phyloP scores from a whole-genome alignment of 2,888 invertebrate species.

The Daptonema setosum region DNA sequence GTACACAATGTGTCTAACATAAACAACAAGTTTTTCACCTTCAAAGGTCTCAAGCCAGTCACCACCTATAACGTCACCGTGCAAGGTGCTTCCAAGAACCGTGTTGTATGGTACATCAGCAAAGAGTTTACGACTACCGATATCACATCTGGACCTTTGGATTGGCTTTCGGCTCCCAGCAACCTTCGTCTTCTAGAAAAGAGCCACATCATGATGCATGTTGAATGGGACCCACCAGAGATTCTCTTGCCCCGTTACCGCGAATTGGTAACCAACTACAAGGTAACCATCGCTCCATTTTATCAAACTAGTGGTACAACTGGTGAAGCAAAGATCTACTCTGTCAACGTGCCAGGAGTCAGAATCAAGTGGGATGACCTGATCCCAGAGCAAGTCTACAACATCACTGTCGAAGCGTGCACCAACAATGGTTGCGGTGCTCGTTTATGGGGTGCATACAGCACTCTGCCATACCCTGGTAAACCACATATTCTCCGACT shows the following conservation, averaged over 20 bases:
- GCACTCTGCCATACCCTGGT: slow-evolving; percentile 21
- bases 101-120: slow-evolving; percentile 22
- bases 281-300: slow-evolving; percentile 24
- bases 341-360: slow-evolving; percentile 19
- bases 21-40: no score
- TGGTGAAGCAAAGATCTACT: slow-evolving; percentile 23
- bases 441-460: slow-evolving; percentile 26
- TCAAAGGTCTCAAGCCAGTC: slow-evolving; percentile 19
- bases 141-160: slow-evolving; percentile 9
- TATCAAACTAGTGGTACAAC: slow-evolving; percentile 16
- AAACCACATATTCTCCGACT: slow-evolving; percentile 22
- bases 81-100: slow-evolving; percentile 16
- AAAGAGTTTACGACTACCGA: slow-evolving; percentile 22
- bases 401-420: slow-evolving; percentile 24
- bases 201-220: slow-evolving; percentile 25
- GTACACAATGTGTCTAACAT: no score
- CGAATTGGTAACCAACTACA: slow-evolving; percentile 24
- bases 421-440: slow-evolving; percentile 8
- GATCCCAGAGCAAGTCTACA: slow-evolving; percentile 23
- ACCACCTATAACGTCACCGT: slow-evolving; percentile 25
- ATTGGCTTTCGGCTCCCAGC: slow-evolving; percentile 23
- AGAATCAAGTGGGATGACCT: slow-evolving; percentile 23
- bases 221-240: slow-evolving; percentile 25
- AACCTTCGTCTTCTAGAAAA: slow-evolving; percentile 25
- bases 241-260: slow-evolving; percentile 20